Conservation (phyloP, 2,888 invertebrate species). For the Cheilosia vulpina region DNA sequence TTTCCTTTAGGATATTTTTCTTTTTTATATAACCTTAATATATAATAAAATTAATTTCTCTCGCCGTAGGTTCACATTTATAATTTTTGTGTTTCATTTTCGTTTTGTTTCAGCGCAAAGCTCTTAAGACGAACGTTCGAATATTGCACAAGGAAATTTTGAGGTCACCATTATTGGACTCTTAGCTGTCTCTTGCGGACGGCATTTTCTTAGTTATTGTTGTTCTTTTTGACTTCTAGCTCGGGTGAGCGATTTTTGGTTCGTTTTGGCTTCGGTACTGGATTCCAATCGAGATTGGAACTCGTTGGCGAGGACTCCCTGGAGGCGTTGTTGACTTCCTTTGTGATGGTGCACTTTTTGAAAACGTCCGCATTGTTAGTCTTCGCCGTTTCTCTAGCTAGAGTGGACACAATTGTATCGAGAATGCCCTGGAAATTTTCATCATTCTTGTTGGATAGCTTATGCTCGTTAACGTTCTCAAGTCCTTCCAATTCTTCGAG, state of each 20-base stretch:
- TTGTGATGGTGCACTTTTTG: conserved; percentile 80
- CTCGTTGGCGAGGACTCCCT: conserved; percentile 82
- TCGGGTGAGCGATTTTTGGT: conserved; percentile 78
- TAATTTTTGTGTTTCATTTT: conserved; percentile 30
- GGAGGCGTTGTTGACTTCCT: conserved; percentile 77
- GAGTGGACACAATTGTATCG: conserved; percentile 55
- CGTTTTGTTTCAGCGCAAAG: conserved; percentile 18
- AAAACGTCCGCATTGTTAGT: conserved; percentile 77
- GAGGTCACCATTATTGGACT: conserved; percentile 4
- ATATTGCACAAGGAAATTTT: conserved; percentile 62
- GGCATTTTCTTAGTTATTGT: conserved; percentile 30
- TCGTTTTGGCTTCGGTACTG: conserved; percentile 82
- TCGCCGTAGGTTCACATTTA: conserved; percentile 34
- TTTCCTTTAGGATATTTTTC: conserved; percentile 22
- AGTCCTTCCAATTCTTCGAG: conserved; percentile 75
- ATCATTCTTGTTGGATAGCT: conserved; percentile 59
- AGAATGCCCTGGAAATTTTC: conserved; percentile 66
- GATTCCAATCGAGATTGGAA: conserved; percentile 83
- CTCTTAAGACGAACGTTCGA: conserved; percentile 14
- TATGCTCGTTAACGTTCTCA: conserved; percentile 56
- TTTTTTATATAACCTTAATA: conserved; percentile 4
- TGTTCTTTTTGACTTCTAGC: conserved; percentile 67
- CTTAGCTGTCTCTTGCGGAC: not conserved
- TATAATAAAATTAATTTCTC: conserved; percentile 24
- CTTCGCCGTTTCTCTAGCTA: conserved; percentile 57